These are phyloP conservation scores for Atta cephalotes DNA, from an alignment of 1,140 invertebrate genomes.

Conservation along the genomic window DNA sequence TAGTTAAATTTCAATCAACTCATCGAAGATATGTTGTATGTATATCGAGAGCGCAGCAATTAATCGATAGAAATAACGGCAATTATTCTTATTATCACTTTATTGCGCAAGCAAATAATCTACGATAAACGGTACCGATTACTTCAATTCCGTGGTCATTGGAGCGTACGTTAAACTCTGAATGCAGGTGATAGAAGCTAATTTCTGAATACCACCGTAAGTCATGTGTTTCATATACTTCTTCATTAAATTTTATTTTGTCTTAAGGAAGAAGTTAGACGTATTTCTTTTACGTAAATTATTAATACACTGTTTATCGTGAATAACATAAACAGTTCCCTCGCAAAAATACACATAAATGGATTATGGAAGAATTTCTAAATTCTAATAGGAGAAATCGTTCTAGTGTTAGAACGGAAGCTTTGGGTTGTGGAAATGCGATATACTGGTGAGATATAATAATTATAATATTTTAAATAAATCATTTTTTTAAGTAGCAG, in stretches of 20 bases:
- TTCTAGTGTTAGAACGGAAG: constrained; percentile 48
- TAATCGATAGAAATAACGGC: background rate
- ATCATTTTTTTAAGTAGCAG: background rate
- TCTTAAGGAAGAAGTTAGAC: constrained; percentile 5
- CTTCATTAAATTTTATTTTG: background rate
- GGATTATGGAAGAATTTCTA: constrained; percentile 56
- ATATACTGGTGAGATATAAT: constrained; percentile 23
- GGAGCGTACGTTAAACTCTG: constrained; percentile 23
- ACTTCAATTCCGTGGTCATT: constrained; percentile 34
- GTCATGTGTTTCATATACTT: background rate
- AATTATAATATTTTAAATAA: constrained; percentile 21
- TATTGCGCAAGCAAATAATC: constrained; percentile 41
- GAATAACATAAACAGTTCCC: constrained; percentile 7
- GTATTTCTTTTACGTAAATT: constrained; percentile 12
- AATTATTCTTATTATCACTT: constrained; percentile 32
- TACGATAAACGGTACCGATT: constrained; percentile 26
- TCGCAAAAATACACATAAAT: constrained; percentile 34
- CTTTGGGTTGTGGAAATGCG: constrained; percentile 37
- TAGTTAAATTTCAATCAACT: background rate
- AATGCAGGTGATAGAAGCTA: background rate
- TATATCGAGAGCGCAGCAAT: background rate
- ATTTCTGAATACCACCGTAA: constrained; percentile 37
- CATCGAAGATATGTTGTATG: background rate
- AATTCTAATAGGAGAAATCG: constrained; percentile 68
- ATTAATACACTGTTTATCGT: background rate